Conservation (phyloP, 2,113 vertebrate genomes). For the Rhabdomys dilectus region DNA sequence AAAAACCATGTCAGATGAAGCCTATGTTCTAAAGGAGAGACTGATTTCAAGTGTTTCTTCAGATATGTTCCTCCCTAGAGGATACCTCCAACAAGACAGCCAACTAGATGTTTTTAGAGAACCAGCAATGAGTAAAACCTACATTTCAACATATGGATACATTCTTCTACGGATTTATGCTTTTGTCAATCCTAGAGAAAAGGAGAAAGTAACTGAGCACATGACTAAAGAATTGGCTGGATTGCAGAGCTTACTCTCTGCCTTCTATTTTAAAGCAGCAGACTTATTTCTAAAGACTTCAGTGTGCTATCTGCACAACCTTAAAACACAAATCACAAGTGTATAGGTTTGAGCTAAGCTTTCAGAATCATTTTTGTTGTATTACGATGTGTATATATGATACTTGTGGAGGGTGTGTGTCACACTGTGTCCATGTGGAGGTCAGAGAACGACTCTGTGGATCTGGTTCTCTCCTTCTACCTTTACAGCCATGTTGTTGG, state of each 20-base stretch:
- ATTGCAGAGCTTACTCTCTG: not conserved
- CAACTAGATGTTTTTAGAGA: not conserved
- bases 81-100: not conserved
- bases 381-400: not conserved
- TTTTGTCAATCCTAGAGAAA: conserved; percentile 2
- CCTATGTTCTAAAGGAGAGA: not conserved
- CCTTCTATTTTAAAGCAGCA: conserved; percentile 28
- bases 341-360: conserved; percentile 76
- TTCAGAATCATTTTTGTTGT: conserved; percentile 33
- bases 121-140: not conserved
- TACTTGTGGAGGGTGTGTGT: no score
- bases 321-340: conserved; percentile 75
- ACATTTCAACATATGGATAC: not conserved
- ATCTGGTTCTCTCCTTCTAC: no score
- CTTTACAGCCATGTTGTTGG: not conserved
- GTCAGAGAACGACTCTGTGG: not conserved
- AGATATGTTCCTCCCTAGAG: not conserved
- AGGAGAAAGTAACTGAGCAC: conserved; percentile 10
- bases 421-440: not conserved
- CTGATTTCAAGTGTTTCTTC: conserved; percentile 25
- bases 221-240: not conserved
- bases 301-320: conserved; percentile 71
- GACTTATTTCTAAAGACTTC: conserved; percentile 72
- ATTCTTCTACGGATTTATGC: not conserved
- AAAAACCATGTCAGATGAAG: not conserved